Evolutionary conservation across 2,888 invertebrate genomes (phyloP), one percentile per base, ranked within the genome.

Genomic region (Lasioglossum villosulum): DNA sequence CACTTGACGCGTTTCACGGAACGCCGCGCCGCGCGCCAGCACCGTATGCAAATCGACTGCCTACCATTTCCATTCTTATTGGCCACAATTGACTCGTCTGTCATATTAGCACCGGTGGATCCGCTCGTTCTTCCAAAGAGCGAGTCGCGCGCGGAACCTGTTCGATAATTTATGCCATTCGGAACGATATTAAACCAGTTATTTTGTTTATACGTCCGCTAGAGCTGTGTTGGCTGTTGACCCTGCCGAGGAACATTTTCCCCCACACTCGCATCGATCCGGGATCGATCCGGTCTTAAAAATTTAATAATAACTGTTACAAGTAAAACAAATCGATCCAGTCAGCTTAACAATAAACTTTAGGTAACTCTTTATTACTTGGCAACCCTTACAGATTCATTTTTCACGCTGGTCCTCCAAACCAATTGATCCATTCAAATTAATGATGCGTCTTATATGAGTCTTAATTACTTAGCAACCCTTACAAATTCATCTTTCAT

Each of bases 81-180:
- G 75, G 75, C 30, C 23, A 45, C 86, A 76, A 87, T 87, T 87
- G 86, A 87, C 74, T 86, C 80, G 83, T 83, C 83, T 76, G 79
- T 86, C 86, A 77, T 81, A 84, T 86, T 70, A 73, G 48, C 59
- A 68, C 73, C 34, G 74, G 34, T 75, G 86, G 77, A 86, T 81
- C 84, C 75, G 42, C 56, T 68, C 71, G 80, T 76, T 75, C 81
- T 77, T 78, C 78, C 63, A 71, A 42, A 37, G 34, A 52, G 23
- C 52, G n/a, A 52, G 52, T 52, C 52, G 23, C 52, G 23, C 59
- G 27, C 27, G 23, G 63, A 87, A 86, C 86, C 83, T 80, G 86
- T 80, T 87, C 48, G 63, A 82, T 82, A 86, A 86, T 86, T 86
- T 80, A 86, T 80, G 80, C 72, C 42, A 27, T 16, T 66, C 14